A percentile compares a stretch with the other conserved stretches of the same genome.
Evolutionary conservation across 1,140 invertebrate genomes (phyloP).

Genomic region (Heliothis virescens): DNA sequence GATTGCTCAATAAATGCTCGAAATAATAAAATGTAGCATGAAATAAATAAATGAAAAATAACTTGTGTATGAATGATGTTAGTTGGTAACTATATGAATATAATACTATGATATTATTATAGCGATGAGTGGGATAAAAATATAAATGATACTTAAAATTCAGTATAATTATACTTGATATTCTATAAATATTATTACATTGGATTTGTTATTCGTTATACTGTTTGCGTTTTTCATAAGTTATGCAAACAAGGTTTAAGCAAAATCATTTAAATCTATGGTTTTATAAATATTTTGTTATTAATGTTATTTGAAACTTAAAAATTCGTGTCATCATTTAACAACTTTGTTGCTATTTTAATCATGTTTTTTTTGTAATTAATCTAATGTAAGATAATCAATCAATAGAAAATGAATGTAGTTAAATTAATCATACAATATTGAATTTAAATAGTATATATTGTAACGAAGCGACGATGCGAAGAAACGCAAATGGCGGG

Average conservation of each 20-base stretch:
- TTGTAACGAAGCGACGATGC: constrained; percentile 25
- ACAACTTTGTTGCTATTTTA: constrained; percentile 28
- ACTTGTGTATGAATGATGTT: constrained; percentile 3
- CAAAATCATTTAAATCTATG: neutral
- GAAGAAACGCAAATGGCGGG: constrained; percentile 25
- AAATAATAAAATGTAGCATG: constrained; percentile 10
- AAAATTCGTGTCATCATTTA: neutral
- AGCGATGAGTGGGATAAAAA: neutral
- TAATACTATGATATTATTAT: neutral
- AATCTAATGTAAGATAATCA: constrained; percentile 36
- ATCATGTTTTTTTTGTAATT: constrained; percentile 23
- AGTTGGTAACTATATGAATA: neutral
- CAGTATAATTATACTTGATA: constrained; percentile 17
- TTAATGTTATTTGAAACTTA: constrained; percentile 17
- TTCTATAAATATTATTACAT: constrained; percentile 20
- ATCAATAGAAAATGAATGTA: constrained; percentile 47
- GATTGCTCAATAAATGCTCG: constrained; percentile 22
- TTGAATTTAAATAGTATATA: constrained; percentile 43
- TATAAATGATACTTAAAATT: constrained; percentile 1
- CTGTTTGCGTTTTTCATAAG: constrained; percentile 18
- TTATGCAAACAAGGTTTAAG: neutral
- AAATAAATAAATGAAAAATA: neutral
- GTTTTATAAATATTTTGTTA: constrained; percentile 32
- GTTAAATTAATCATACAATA: constrained; percentile 48
- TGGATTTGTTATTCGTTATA: constrained; percentile 20